Percentiles rank a stretch among this genome's conserved stretches.
phyloP scores from a whole-genome alignment of 2,888 invertebrate genomes.

The Leucania comma region DNA sequence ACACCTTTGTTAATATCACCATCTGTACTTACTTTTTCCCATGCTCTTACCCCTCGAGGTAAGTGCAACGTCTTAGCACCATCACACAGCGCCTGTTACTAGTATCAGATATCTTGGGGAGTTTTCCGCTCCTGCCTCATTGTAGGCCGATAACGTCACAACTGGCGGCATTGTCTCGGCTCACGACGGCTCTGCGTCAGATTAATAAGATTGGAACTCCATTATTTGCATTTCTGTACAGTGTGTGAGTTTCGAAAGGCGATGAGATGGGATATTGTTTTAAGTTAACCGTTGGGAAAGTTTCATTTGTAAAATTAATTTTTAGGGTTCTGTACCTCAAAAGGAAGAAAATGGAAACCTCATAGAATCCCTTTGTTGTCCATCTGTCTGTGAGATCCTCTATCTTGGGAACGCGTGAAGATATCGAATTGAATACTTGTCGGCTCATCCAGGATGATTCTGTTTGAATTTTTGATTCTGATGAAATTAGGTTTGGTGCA shows the following conservation, averaged over 20 bases:
- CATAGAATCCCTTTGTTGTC: no score
- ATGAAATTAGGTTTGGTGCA: no score
- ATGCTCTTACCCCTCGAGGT: not conserved
- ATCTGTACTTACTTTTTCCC: conserved; percentile 8
- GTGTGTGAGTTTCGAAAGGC: conserved; percentile 3
- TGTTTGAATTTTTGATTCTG: no score
- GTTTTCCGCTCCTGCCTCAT: conserved; percentile 34
- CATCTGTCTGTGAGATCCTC: no score
- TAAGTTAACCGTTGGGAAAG: not conserved
- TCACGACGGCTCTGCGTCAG: not conserved
- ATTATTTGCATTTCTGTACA: conserved; percentile 6
- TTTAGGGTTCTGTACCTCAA: no score
- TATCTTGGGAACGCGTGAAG: no score
- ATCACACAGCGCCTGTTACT: conserved; percentile 21
- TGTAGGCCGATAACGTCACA: conserved; percentile 36
- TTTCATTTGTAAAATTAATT: not conserved
- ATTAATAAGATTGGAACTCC: conserved; percentile 40
- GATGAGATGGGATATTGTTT: not conserved
- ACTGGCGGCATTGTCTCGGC: conserved; percentile 28
- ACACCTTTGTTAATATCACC: not conserved
- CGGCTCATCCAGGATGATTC: no score
- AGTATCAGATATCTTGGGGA: conserved; percentile 55
- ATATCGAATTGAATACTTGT: no score
- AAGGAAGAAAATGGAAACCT: no score
- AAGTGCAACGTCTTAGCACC: conserved; percentile 18